Percentiles rank a stretch among this genome's conserved stretches.
Evolutionary conservation across 2,113 vertebrate species (phyloP).

Genomic region (Tupaia tana): DNA sequence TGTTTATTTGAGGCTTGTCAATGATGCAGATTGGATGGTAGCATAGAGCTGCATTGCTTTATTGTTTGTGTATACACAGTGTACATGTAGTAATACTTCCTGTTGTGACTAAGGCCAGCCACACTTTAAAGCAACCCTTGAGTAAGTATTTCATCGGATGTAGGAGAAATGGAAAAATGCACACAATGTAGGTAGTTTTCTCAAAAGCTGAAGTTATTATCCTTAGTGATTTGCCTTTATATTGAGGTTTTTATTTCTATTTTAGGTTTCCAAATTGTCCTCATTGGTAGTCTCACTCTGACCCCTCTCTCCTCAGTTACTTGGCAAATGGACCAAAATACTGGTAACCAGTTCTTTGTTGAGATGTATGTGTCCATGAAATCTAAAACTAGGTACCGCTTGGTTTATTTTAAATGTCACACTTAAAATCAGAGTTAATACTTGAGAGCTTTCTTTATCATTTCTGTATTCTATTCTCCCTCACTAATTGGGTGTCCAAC

Average conservation of each 20-base stretch:
- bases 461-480: not conserved
- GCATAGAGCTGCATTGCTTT: not conserved
- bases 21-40: not conserved
- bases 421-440: not conserved
- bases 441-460: not conserved
- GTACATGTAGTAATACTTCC: not conserved
- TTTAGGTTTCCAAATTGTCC: not conserved
- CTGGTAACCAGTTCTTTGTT: not conserved
- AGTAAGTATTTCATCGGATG: not conserved
- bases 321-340: not conserved
- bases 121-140: not conserved
- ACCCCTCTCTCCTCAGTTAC: not conserved
- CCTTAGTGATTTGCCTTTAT: not conserved
- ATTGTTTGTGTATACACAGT: not conserved
- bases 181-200: not conserved
- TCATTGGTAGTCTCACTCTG: not conserved
- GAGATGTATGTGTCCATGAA: not conserved
- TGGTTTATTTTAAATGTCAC: not conserved
- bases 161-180: not conserved
- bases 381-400: not conserved
- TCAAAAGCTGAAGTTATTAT: not conserved
- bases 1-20: not conserved
- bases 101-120: not conserved
- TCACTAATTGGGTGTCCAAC: not conserved
- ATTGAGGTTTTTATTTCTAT: conserved; percentile 6